phyloP scores from a whole-genome alignment of 1,140 invertebrate genomes.

The Drosophila sechellia region DNA sequence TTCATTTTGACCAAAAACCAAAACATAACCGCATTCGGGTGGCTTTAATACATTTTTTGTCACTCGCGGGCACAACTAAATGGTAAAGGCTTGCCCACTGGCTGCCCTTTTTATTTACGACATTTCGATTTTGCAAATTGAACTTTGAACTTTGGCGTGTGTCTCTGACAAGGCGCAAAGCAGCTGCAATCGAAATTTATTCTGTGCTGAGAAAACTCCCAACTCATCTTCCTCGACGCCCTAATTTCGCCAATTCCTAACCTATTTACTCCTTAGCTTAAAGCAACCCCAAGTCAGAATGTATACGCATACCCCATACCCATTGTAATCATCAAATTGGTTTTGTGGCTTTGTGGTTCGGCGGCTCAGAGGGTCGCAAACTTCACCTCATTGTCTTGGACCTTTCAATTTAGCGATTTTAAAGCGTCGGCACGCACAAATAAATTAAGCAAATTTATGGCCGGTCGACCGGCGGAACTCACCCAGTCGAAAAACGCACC shows the following conservation, averaged over 20 bases:
- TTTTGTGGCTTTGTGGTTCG: slow-evolving; percentile 66
- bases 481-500: slow-evolving; percentile 1
- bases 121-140: slow-evolving; percentile 6
- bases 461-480: slow-evolving; percentile 5
- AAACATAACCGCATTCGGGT: neutral
- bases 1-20: neutral
- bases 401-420: slow-evolving; percentile 43
- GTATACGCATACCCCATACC: slow-evolving; percentile 11
- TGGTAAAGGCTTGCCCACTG: neutral
- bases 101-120: neutral
- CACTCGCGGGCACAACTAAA: slow-evolving; percentile 18
- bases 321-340: slow-evolving; percentile 65
- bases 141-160: slow-evolving; percentile 14
- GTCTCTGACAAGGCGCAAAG: neutral
- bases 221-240: neutral
- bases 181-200: neutral
- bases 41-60: slow-evolving; percentile 9
- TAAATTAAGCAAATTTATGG: slow-evolving; percentile 81
- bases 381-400: slow-evolving; percentile 25
- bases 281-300: slow-evolving; percentile 11
- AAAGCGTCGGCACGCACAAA: slow-evolving; percentile 66
- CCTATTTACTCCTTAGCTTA: neutral
- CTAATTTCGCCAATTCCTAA: neutral
- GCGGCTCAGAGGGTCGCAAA: slow-evolving; percentile 3
- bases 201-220: neutral